Evolutionary conservation across 1,140 invertebrate genomes (phyloP).

Genomic region (Camponotus vicinus): DNA sequence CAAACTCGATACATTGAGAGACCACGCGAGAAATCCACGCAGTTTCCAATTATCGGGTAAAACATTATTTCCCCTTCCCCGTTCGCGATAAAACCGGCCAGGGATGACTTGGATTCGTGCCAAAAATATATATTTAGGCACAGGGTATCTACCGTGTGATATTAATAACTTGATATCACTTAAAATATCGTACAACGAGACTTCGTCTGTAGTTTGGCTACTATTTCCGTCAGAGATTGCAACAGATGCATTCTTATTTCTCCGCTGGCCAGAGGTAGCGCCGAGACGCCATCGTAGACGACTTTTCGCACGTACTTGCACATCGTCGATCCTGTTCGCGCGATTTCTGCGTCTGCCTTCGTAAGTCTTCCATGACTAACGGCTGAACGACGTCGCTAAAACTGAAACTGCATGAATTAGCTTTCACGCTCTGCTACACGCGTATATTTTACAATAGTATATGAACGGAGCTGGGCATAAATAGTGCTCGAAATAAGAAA

Average conservation of each 20-base stretch:
- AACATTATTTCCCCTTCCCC: conserved; percentile 66
- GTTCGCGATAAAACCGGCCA: conserved; percentile 70
- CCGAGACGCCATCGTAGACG: conserved; percentile 40
- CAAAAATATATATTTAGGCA: conserved; percentile 74
- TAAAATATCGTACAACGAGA: conserved; percentile 75
- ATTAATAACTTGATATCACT: conserved; percentile 76
- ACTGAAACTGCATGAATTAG: conserved; percentile 25
- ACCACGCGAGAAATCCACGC: conserved; percentile 47
- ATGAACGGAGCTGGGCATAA: not conserved
- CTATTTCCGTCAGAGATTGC: conserved; percentile 64
- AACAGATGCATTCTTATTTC: conserved; percentile 55
- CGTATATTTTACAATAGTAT: not conserved
- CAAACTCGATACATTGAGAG: not conserved
- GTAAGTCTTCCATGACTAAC: conserved; percentile 42
- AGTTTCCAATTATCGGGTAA: conserved; percentile 75
- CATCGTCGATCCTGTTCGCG: conserved; percentile 48
- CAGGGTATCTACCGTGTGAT: conserved; percentile 65
- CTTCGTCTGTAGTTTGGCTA: conserved; percentile 70
- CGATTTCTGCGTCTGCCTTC: conserved; percentile 27
- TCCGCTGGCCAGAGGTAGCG: not conserved
- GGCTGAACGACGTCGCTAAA: conserved; percentile 13
- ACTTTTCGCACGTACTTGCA: conserved; percentile 42
- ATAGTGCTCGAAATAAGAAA: not conserved
- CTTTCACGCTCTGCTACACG: conserved; percentile 12
- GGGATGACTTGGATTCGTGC: conserved; percentile 65